Percentiles rank a stretch among this genome's conserved stretches.
Conservation (phyloP, 2,113 vertebrate genomes). For the Heterochromis multidens region DNA sequence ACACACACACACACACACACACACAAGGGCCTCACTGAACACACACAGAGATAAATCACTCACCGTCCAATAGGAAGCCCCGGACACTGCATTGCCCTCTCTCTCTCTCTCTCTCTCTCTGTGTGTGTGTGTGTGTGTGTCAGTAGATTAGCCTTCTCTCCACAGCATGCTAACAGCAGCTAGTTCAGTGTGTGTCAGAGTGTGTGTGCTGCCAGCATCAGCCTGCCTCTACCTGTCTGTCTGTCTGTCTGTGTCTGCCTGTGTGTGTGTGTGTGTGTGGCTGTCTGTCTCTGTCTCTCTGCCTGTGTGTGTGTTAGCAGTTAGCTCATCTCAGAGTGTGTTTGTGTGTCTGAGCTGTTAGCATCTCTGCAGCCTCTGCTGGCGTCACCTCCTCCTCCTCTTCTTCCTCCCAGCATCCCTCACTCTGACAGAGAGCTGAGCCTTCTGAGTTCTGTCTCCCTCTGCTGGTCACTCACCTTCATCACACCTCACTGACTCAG, state of each 20-base stretch:
- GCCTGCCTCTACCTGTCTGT: neutral
- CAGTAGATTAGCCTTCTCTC: slow-evolving; percentile 14
- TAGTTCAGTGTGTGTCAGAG: slow-evolving; percentile 35
- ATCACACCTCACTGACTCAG: neutral
- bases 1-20: neutral
- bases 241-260: neutral
- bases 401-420: slow-evolving; percentile 52
- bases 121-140: slow-evolving; percentile 9
- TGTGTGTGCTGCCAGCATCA: neutral
- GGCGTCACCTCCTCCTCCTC: slow-evolving; percentile 34
- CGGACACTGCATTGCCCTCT: slow-evolving; percentile 21
- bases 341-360: slow-evolving; percentile 41
- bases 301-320: neutral
- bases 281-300: neutral
- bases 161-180: slow-evolving; percentile 40
- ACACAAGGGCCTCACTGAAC: neutral
- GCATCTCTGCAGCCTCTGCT: slow-evolving; percentile 59
- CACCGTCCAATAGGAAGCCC: slow-evolving; percentile 47
- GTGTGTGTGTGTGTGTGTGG: neutral
- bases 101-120: slow-evolving; percentile 1
- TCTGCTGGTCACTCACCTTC: slow-evolving; percentile 9
- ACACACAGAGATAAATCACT: slow-evolving; percentile 34
- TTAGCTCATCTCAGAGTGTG: neutral
- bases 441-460: slow-evolving; percentile 13
- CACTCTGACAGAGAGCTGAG: neutral